Evolutionary conservation across 92 coral and sea anemone species (phyloP), one percentile per base, ranked within the genome.

Genomic region (Palythoa caribaeorum): DNA sequence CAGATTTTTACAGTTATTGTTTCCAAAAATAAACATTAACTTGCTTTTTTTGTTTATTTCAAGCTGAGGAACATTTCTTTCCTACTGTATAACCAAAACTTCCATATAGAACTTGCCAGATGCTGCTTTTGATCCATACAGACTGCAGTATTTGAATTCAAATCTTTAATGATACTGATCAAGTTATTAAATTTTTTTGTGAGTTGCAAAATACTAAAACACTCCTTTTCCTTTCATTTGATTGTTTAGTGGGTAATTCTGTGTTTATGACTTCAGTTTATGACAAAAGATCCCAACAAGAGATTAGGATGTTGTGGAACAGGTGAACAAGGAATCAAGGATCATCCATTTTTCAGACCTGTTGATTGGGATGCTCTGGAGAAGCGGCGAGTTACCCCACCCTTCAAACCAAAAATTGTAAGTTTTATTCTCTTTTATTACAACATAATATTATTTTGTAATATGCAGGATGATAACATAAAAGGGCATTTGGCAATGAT

Each of bases 331-430:
- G 89, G 96, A 78, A 95, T 97, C 66, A 88, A 96, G 87, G 99
- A 95, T 21, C 99, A 97, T 87, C 92, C 96, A 9, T 97, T 97
- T 92, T 97, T 97, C 80, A 88, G 96, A 65, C 76, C 84, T 9
- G 92, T 97, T 62, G 96, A 97, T 83, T 97, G 98, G 98, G 93
- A 86, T 51, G 93, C 91, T 76, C 90, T 97, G 20, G 99, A 94
- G 73, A 94, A 93, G 3, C 89, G 96, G 40, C 90, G 93, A 54
- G 78, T 97, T 7, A 73, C 71, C 0, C 98, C 99, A 5, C 99
- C 99, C 1, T 97, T 97, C 59, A 97, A 85, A 91, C 99, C 99
- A 12, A 95, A 94, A 92, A 92, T 91, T 88, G 99, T 97, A 94
- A 92, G 98, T 97, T 80, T 35, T 35, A 9, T 0, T 70, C 16